Percentiles rank a stretch among this genome's conserved stretches.
Conservation (phyloP, 2,888 invertebrate species). For the Epirrita christyi region DNA sequence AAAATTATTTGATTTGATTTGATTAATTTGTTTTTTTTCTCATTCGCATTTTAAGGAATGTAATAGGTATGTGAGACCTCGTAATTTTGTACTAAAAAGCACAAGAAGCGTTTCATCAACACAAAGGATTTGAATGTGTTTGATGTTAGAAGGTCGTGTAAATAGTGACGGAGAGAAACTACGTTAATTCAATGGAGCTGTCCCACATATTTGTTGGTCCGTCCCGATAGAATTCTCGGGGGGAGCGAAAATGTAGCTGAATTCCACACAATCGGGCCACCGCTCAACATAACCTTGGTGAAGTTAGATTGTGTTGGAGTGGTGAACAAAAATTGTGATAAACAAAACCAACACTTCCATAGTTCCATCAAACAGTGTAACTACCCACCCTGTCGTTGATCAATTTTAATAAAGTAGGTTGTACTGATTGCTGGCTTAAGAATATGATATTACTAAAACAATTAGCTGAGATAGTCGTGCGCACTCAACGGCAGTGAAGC, state of each 20-base stretch:
- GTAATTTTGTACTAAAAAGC: neutral
- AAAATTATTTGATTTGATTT: no score
- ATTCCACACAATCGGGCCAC: slow-evolving; percentile 18
- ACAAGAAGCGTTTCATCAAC: neutral
- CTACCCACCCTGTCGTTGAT: neutral
- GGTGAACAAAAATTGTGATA: slow-evolving; percentile 4
- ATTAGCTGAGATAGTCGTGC: no score
- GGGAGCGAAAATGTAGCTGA: slow-evolving; percentile 25
- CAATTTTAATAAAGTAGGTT: no score
- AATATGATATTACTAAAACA: no score
- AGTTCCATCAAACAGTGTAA: neutral
- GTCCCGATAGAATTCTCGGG: slow-evolving; percentile 20
- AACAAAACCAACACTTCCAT: neutral
- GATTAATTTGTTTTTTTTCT: neutral
- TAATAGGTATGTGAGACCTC: neutral
- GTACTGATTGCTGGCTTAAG: neutral
- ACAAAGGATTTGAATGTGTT: neutral
- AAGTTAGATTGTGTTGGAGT: slow-evolving; percentile 10
- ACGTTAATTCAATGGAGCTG: neutral
- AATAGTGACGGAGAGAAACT: neutral
- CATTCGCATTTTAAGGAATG: neutral
- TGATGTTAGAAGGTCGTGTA: neutral
- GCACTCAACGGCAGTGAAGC: no score
- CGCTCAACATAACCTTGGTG: slow-evolving; percentile 7
- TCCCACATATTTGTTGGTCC: slow-evolving; percentile 8